Evolutionary conservation across 2,113 vertebrate genomes (phyloP).

Genomic region (Ancistrus triradiatus): DNA sequence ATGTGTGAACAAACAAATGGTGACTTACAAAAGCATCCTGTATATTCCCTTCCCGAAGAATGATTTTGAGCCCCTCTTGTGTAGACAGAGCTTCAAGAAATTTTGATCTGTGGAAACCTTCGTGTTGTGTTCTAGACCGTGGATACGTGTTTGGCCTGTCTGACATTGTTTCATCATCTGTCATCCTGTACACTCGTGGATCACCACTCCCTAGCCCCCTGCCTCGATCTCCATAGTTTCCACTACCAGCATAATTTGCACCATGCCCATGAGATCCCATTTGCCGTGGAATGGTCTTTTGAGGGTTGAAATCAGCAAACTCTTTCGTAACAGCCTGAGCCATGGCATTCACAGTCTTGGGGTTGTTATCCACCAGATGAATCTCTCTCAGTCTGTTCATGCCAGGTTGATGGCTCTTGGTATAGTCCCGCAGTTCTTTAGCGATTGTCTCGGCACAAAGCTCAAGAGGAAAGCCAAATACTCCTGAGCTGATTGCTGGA

Average conservation of each 20-base stretch:
- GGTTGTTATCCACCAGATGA: constrained; percentile 67
- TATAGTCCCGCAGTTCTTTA: constrained; percentile 60
- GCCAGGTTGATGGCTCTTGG: background rate
- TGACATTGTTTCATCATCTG: background rate
- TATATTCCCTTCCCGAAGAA: constrained; percentile 60
- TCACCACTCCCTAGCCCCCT: background rate
- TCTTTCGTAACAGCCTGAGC: constrained; percentile 52
- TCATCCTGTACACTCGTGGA: background rate
- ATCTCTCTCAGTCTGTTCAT: constrained; percentile 62
- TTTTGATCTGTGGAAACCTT: background rate
- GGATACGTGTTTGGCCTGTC: background rate
- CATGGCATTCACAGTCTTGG: constrained; percentile 53
- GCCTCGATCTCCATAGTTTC: background rate
- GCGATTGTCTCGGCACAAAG: constrained; percentile 67
- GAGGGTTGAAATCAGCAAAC: constrained; percentile 55
- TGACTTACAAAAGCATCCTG: constrained; percentile 71
- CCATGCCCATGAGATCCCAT: background rate
- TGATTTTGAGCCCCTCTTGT: constrained; percentile 67
- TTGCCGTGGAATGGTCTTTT: constrained; percentile 20
- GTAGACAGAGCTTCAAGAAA: constrained; percentile 47
- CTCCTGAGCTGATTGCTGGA: constrained; percentile 75
- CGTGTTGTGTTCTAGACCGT: background rate
- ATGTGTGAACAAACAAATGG: background rate
- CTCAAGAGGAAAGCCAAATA: constrained; percentile 75
- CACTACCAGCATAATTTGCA: background rate